Conservation (phyloP, 2,113 vertebrate genomes). For the Ceyx margarethae region DNA sequence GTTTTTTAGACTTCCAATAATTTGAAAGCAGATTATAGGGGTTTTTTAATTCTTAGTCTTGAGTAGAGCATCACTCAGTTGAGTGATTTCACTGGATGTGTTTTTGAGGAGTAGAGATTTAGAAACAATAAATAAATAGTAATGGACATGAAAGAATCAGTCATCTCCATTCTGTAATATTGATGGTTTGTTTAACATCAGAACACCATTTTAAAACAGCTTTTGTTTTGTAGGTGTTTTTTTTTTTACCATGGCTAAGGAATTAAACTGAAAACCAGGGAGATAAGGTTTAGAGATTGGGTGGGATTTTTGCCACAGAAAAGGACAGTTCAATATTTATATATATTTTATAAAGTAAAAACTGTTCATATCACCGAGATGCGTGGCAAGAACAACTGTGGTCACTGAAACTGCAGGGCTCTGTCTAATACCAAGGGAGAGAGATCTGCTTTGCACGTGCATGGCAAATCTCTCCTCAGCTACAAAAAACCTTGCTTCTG, state of each 20-base stretch:
- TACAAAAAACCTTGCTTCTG: conserved; percentile 63
- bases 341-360: neutral
- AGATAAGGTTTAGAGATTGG: neutral
- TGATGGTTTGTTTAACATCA: neutral
- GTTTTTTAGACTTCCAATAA: neutral
- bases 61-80: neutral
- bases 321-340: neutral
- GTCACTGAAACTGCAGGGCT: conserved; percentile 19
- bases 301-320: fast-evolving
- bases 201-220: neutral
- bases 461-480: conserved; percentile 46
- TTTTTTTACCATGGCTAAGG: neutral
- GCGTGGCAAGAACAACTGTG: neutral
- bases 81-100: neutral
- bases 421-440: neutral
- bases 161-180: neutral
- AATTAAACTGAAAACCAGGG: neutral
- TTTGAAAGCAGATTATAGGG: neutral
- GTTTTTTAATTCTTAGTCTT: neutral
- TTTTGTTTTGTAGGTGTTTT: neutral
- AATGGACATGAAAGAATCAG: neutral
- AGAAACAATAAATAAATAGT: neutral
- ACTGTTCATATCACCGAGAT: neutral
- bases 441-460: conserved; percentile 69
- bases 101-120: neutral